Base-by-base conservation (phyloP, 2,113 vertebrate genomes). In the Ceyx cyanopectus region DNA sequence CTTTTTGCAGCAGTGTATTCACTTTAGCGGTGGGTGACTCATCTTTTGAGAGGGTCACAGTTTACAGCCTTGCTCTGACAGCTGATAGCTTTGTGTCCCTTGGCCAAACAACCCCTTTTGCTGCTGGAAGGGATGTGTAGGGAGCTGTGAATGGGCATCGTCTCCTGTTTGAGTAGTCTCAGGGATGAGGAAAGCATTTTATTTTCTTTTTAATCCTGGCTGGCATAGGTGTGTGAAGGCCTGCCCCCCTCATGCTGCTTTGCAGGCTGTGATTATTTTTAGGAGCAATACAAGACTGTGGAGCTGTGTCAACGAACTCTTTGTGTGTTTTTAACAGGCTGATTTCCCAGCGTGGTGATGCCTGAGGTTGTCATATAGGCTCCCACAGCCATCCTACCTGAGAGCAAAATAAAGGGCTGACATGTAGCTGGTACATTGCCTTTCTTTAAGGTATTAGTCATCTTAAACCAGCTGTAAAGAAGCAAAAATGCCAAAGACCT, bases 181-280 rank as follows among this genome's bases (percentile, higher is more conserved):
- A 6, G 43, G 32, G 24, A 61, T 53, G 58, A 90, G 32, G 24
- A 86, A 70, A 78, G 46, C 11, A 1, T 37, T 51, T 68, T 37
- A 7, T 54, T 30, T 41, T 32, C 22, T 62, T 53, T 61, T 56
- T 12, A 74, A 66, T 67, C 27, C 75, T 85, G 58, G 73, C 27
- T 87, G 70, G 51, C 78, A 78, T 7, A 68, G 70, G 43, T 90
- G 54, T 81, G 81, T 37, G 60, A 62, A 82, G 67, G 60, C 46
- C 72, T 85, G 45, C 34, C 74, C 41, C 74, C 23, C 34, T 96
- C 53, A 19, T 3, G 7, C 54, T 78, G 62, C 70, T 91, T 63
- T 69, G 62, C 70, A 51, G 70, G 54, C 78, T 74, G 81, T 20
- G 74, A 30, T 67, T 94, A 92, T 89, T 95, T 95, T 95, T 95